Base-by-base conservation (phyloP, 2,797 vertebrate species). In the Tinamus major region DNA sequence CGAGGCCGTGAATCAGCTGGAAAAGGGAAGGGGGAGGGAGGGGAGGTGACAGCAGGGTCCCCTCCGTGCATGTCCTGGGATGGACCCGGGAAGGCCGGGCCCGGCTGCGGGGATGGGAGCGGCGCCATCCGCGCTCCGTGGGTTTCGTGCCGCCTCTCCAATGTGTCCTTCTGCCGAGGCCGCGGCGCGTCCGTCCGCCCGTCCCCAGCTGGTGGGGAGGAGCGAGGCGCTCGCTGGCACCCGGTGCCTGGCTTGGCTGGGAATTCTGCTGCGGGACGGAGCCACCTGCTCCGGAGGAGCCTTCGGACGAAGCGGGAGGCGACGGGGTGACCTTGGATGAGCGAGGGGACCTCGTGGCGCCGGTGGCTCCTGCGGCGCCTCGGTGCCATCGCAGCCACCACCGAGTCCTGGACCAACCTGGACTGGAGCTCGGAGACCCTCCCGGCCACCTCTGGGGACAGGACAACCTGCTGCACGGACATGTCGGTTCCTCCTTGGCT, bases 1-100 rank as follows among this genome's bases (percentile, higher is more conserved):
- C 35, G 79, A 94, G 94, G 91, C 77, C 89, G 95, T 96, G 95
- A 96, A 95, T 96, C 95, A 95, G 96, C 95, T 97, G 7, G 86
- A 93, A 74, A 92, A 84, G 89, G 44, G 63, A 21, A 37, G 33
- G 19, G 15, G 19, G 1, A 5, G 26, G n/a, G 1, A 14, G 31
- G 48, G 59, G 24, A 51, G 56, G 75, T 9, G 6, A 1, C 0
- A 2, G 35, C 1, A 77, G 89, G 89, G 59, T 90, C 86, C 31
- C 53, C 31, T 51, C 31, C 55, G 31, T 7, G 53, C 29, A 10
- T 16, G 29, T 55, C 29, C 53, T 0, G 68, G 84, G 35, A 9
- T 0, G 53, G 10, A 35, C 26, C 4, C 0, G 20, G 18, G 6
- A 39, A 29, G 61, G 39, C n/a, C 39, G n/a, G 33, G 33, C 64